phyloP scores from a whole-genome alignment of 2,888 invertebrate species.

The Julus scandinavius region DNA sequence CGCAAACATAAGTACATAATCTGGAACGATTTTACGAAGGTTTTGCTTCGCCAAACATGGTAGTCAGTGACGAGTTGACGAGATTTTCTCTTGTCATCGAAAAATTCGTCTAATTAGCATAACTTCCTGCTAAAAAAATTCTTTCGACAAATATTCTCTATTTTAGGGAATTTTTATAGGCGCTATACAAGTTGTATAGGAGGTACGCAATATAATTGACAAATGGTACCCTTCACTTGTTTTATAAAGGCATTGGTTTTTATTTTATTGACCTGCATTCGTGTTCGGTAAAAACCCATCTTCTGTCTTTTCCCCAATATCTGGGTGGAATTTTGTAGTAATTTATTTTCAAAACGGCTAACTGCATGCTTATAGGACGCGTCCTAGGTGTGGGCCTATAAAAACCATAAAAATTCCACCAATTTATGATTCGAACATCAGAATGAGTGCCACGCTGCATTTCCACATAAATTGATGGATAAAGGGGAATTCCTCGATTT shows the following conservation, averaged over 20 bases:
- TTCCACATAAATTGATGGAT: conserved; percentile 4
- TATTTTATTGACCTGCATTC: conserved; percentile 36
- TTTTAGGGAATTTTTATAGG: conserved; percentile 22
- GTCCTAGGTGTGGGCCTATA: neutral
- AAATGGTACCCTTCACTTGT: neutral
- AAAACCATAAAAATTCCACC: conserved; percentile 28
- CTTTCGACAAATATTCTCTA: neutral
- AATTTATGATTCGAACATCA: conserved; percentile 17
- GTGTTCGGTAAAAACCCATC: neutral
- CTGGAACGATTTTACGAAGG: neutral
- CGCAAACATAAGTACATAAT: neutral
- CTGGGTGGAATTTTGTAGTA: conserved; percentile 4
- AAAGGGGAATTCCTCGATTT: conserved; percentile 6
- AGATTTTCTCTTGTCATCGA: neutral
- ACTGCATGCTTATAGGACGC: neutral
- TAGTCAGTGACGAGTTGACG: neutral
- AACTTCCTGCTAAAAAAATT: neutral
- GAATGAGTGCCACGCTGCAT: neutral
- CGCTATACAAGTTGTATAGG: neutral
- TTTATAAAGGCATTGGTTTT: neutral
- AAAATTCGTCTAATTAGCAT: conserved; percentile 7
- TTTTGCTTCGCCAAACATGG: conserved; percentile 10
- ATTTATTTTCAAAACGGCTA: neutral
- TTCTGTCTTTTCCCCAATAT: neutral
- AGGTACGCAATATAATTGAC: neutral